Evolutionary conservation across 2,113 vertebrate species (phyloP).

Genomic region (Ardeotis arabs): DNA sequence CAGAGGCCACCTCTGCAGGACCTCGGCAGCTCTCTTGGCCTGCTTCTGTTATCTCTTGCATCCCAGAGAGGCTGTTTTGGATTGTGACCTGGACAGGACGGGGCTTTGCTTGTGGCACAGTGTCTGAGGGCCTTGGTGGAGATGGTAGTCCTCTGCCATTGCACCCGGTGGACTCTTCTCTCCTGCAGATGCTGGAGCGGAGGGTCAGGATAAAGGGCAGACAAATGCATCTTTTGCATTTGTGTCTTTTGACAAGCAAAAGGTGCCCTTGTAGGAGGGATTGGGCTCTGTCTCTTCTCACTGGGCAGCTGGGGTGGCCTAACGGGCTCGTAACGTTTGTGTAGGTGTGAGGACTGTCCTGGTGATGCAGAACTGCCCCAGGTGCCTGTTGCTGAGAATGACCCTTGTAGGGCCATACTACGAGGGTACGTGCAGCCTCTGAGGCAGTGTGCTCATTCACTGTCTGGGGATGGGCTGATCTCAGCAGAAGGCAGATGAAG

Average conservation of each 20-base stretch:
- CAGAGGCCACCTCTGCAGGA: neutral
- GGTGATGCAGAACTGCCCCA: neutral
- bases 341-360: neutral
- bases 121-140: neutral
- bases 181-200: neutral
- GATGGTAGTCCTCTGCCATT: neutral
- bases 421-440: neutral
- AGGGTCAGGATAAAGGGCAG: fast-evolving
- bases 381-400: neutral
- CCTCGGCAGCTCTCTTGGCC: neutral
- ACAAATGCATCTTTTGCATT: neutral
- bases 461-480: neutral
- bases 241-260: neutral
- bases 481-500: neutral
- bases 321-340: neutral
- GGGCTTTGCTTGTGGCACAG: neutral
- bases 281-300: neutral
- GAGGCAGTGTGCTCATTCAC: neutral
- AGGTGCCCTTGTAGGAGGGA: neutral
- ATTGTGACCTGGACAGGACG: neutral
- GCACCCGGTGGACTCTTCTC: neutral
- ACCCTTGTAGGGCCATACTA: neutral
- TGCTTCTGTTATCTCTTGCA: neutral
- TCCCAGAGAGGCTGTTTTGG: neutral
- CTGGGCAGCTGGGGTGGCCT: neutral